Conservation (phyloP, 2,888 invertebrate genomes). For the Pasiphila rectangulata region DNA sequence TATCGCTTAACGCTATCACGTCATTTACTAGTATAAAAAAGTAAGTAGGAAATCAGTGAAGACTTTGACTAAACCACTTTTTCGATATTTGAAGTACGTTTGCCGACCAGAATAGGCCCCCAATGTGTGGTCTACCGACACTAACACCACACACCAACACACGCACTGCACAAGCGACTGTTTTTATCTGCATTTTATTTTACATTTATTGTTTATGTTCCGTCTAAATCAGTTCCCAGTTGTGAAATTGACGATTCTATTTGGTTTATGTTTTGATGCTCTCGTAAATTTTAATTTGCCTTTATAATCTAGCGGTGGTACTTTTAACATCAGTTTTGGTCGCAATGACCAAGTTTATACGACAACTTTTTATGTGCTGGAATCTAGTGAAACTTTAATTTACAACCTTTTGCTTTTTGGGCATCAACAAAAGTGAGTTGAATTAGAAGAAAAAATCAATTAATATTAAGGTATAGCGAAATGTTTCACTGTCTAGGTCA, state of each 20-base stretch:
- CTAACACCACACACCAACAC: not conserved
- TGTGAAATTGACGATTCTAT: conserved; percentile 32
- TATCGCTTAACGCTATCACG: not conserved
- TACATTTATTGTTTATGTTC: conserved; percentile 24
- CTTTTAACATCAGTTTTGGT: conserved; percentile 12
- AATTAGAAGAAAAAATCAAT: too few species aligned
- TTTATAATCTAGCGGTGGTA: conserved; percentile 22
- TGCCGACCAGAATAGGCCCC: conserved; percentile 18
- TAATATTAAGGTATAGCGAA: too few species aligned
- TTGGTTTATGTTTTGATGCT: conserved; percentile 26
- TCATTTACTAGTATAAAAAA: not conserved
- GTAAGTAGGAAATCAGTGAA: not conserved
- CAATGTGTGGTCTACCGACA: conserved; percentile 22
- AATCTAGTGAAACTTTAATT: not conserved
- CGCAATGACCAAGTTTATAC: not conserved
- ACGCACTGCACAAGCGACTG: conserved; percentile 13
- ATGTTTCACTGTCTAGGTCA: too few species aligned
- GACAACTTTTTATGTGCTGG: not conserved
- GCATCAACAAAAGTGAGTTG: too few species aligned
- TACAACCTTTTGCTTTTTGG: not conserved
- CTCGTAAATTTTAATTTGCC: conserved; percentile 26
- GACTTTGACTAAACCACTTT: too few species aligned
- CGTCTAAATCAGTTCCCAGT: conserved; percentile 23
- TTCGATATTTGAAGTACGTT: too few species aligned
- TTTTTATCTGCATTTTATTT: conserved; percentile 20